Percentiles rank a stretch among this genome's conserved stretches.
Conservation (phyloP, 2,113 vertebrate genomes). For the Cisticola juncidis region DNA sequence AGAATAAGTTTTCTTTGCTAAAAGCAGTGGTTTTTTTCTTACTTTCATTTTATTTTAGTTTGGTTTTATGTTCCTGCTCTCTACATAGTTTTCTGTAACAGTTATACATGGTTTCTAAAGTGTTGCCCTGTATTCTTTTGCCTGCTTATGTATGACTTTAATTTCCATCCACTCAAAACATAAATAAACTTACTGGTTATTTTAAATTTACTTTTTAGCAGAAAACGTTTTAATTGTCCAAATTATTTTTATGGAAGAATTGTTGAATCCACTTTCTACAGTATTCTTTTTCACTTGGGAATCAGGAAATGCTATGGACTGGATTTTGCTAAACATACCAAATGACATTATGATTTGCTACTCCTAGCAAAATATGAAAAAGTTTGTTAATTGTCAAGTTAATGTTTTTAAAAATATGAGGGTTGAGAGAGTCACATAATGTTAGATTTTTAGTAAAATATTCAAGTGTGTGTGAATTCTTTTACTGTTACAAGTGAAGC, state of each 20-base stretch:
- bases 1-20: background rate
- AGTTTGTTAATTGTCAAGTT: background rate
- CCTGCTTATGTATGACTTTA: background rate
- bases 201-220: background rate
- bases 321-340: background rate
- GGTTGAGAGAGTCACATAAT: background rate
- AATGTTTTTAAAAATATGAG: background rate
- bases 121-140: background rate
- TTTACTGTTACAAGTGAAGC: background rate
- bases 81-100: background rate
- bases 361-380: background rate
- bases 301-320: background rate
- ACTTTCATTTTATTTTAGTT: background rate
- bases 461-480: background rate
- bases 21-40: background rate
- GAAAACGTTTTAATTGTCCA: background rate
- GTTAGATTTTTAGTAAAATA: background rate
- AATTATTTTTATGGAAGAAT: background rate
- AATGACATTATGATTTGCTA: background rate
- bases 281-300: background rate
- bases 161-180: background rate
- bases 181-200: background rate
- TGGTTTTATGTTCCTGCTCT: background rate
- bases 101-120: background rate
- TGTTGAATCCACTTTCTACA: background rate